Evolutionary conservation across 2,888 invertebrate species (phyloP), one percentile per base, ranked within the genome.

Genomic region (Rhagium mordax): DNA sequence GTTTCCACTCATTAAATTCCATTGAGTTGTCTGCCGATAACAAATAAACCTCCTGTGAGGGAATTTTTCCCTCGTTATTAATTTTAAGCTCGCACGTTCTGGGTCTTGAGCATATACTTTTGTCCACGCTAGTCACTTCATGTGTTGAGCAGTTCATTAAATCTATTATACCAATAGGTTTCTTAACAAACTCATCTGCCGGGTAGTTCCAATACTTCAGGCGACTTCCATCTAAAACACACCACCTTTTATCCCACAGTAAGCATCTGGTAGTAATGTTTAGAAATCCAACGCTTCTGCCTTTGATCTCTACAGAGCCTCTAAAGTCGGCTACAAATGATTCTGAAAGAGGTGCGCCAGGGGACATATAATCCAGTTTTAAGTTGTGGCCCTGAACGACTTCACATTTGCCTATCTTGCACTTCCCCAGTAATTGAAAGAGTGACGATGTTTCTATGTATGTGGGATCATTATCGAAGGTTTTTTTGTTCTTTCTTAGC

Each of bases 211-310:
- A 77, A 48, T 77, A 77, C 29, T 71, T 77, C 2, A 71, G 27
- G 16, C 20, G 6, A 41, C n/a, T 55, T 3, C 71, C 75, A 18
- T 77, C 62, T 16, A 77, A 57, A 6, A 49, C 29, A 18, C 77
- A 77, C 77, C 77, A 77, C 33, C 69, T 62, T 49, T 67, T 59
- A 24, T 65, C 75, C 75, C 77, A 77, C 51, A 75, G n/a, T 7
- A 70, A 59, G 33, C 55, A 27, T 5, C 70, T 66, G 18, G 67
- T 70, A 0, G 72, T 72, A 5, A 75, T 18, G 7, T 70, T 75
- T 10, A 74, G 51, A 15, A 74, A 72, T 27, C 74, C 74, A 1
- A 15, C 16, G 21, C 59, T 51, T 27, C 21, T 55, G 13, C 69
- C 24, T 16, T 62, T 47, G 10, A 74, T 69, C n/a, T 48, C 66